Evolutionary conservation across 1,140 invertebrate species (phyloP).

Genomic region (Apis florea): DNA sequence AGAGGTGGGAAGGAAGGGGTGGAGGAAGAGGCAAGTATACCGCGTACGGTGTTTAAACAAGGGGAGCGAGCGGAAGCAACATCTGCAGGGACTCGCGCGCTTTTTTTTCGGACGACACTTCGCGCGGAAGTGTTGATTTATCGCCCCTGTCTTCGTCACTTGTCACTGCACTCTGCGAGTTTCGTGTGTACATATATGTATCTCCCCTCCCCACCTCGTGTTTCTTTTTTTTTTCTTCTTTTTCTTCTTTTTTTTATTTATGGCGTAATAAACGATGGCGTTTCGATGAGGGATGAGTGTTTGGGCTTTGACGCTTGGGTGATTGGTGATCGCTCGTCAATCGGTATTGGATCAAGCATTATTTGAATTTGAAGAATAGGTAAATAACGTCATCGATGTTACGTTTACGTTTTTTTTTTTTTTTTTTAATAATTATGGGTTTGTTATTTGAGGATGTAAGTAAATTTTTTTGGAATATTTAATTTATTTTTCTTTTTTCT

Average conservation of each 20-base stretch:
- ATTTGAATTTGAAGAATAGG: too few relatives aligned
- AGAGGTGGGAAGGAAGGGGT: too few relatives aligned
- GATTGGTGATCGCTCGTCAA: neutral
- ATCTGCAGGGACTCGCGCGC: neutral
- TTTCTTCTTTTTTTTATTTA: neutral
- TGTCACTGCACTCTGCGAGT: neutral
- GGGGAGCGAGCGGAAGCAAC: neutral
- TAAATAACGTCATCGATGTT: too few relatives aligned
- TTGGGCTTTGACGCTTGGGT: neutral
- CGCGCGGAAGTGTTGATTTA: conserved; percentile 9
- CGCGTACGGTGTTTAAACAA: neutral
- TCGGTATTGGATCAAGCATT: too few relatives aligned
- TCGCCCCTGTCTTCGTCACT: neutral
- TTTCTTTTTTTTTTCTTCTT: neutral
- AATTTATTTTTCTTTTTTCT: too few relatives aligned
- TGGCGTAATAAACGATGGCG: neutral
- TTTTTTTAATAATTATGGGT: too few relatives aligned
- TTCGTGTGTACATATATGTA: neutral
- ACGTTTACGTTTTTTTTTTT: too few relatives aligned
- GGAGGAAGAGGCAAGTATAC: neutral
- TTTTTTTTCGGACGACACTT: neutral
- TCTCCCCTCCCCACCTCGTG: neutral
- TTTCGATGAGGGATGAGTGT: neutral
- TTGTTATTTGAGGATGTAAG: too few relatives aligned
- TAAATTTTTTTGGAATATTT: too few relatives aligned